These are phyloP conservation scores for Heteractis magnifica DNA, from an alignment of 92 coral and sea anemone species.

Conservation along the genomic window DNA sequence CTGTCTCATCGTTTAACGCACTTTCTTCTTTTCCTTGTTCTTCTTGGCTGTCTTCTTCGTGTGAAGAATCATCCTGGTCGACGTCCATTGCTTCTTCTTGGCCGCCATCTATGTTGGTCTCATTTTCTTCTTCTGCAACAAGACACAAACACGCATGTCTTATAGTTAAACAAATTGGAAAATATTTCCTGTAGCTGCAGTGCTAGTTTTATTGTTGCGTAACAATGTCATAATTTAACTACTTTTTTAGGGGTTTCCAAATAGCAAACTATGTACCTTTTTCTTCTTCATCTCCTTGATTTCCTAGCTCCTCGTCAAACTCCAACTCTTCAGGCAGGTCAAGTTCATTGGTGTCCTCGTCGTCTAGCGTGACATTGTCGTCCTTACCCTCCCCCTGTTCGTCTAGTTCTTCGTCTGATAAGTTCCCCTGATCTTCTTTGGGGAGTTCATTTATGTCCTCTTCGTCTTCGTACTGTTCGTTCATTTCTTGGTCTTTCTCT, in stretches of 20 bases:
- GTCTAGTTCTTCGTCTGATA: constrained; percentile 66
- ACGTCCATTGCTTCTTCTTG: constrained; percentile 48
- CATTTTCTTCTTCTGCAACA: neutral
- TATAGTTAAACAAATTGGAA: too few species aligned
- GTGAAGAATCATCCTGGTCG: constrained; percentile 36
- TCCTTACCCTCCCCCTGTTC: constrained; percentile 54
- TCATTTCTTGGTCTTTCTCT: constrained; percentile 45
- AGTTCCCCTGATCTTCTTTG: constrained; percentile 75
- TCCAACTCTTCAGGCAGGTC: constrained; percentile 82
- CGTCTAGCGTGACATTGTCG: constrained; percentile 45
- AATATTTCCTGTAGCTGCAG: too few species aligned
- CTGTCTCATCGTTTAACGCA: constrained; percentile 7
- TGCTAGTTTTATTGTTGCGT: neutral
- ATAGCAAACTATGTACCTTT: constrained; percentile 23
- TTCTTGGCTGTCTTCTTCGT: constrained; percentile 18
- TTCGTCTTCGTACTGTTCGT: constrained; percentile 51
- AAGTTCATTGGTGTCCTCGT: constrained; percentile 57
- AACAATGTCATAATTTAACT: neutral
- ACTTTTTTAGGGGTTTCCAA: neutral
- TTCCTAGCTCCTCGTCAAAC: constrained; percentile 58
- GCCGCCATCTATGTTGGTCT: constrained; percentile 11
- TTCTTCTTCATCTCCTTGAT: constrained; percentile 9
- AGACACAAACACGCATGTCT: neutral
- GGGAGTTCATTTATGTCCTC: constrained; percentile 54
- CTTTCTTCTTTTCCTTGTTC: constrained; percentile 20